A percentile compares a stretch with the other conserved stretches of the same genome.
Evolutionary conservation across 2,888 invertebrate genomes (phyloP).

Genomic region (Andrena praecox): DNA sequence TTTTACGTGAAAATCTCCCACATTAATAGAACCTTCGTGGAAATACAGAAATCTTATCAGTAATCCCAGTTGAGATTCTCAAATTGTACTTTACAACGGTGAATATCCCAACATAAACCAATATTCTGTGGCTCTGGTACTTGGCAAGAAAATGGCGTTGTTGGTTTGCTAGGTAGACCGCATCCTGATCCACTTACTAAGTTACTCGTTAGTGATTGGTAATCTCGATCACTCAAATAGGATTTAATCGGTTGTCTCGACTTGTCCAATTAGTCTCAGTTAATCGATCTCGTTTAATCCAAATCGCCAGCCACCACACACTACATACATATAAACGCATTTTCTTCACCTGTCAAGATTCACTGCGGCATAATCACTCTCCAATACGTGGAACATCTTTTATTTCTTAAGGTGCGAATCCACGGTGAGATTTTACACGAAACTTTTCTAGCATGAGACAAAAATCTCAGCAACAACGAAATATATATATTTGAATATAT

Average conservation of each 20-base stretch:
- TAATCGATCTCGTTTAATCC: conserved; percentile 63
- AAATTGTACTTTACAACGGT: too few relatives aligned
- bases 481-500: too few relatives aligned
- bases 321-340: conserved; percentile 16
- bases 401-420: too few relatives aligned
- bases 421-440: too few relatives aligned
- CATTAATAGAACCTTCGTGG: too few relatives aligned
- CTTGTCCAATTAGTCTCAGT: conserved; percentile 66
- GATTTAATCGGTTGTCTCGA: conserved; percentile 69
- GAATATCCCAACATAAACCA: conserved; percentile 2
- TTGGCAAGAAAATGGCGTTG: conserved; percentile 22
- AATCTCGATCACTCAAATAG: conserved; percentile 67
- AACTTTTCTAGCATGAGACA: too few relatives aligned
- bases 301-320: conserved; percentile 38
- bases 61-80: too few relatives aligned
- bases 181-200: conserved; percentile 47
- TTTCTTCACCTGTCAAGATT: conserved; percentile 14
- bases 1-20: too few relatives aligned
- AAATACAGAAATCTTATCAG: too few relatives aligned
- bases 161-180: conserved; percentile 31
- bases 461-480: too few relatives aligned
- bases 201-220: conserved; percentile 58
- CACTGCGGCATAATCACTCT: not conserved
- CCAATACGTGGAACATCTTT: too few relatives aligned
- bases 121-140: not conserved